Evolutionary conservation across 2,888 invertebrate species (phyloP).

Genomic region (Drosophila lacicola): DNA sequence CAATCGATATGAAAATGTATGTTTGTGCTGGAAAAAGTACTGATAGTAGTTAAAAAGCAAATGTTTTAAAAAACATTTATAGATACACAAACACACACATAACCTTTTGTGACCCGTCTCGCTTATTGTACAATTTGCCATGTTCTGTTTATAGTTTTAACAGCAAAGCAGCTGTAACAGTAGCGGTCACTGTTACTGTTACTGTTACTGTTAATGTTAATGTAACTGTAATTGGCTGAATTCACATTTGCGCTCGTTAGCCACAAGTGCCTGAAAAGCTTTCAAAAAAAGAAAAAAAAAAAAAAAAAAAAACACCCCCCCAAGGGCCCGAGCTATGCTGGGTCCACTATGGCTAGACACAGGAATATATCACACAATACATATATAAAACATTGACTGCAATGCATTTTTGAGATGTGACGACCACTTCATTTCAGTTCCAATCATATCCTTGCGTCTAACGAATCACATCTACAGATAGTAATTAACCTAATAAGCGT

Average conservation of each 20-base stretch:
- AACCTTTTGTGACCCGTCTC: conserved; percentile 18
- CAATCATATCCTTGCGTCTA: conserved; percentile 67
- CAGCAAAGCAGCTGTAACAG: conserved; percentile 36
- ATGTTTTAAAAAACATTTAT: conserved; percentile 28
- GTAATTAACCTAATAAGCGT: conserved; percentile 13
- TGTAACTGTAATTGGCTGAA: conserved; percentile 25
- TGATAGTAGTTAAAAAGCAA: conserved; percentile 38
- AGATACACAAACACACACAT: conserved; percentile 6
- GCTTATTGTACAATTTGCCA: conserved; percentile 17
- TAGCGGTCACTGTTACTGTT: not conserved
- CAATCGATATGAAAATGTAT: conserved; percentile 11
- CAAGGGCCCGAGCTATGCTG: not conserved
- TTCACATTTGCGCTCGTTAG: conserved; percentile 54
- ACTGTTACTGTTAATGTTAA: conserved; percentile 5
- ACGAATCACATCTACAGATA: conserved; percentile 45
- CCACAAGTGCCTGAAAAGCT: conserved; percentile 72
- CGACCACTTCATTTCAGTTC: conserved; percentile 37
- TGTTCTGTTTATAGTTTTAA: conserved; percentile 36
- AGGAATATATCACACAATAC: conserved; percentile 43
- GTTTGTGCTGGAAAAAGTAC: conserved; percentile 49
- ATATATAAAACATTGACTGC: conserved; percentile 38
- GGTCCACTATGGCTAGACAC: conserved; percentile 29
- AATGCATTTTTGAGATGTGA: conserved; percentile 48
- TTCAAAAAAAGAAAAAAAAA: conserved; percentile 38
- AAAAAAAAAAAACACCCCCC: not conserved